Evolutionary conservation across 2,113 vertebrate species (phyloP).

Genomic region (Mandrillus leucophaeus): DNA sequence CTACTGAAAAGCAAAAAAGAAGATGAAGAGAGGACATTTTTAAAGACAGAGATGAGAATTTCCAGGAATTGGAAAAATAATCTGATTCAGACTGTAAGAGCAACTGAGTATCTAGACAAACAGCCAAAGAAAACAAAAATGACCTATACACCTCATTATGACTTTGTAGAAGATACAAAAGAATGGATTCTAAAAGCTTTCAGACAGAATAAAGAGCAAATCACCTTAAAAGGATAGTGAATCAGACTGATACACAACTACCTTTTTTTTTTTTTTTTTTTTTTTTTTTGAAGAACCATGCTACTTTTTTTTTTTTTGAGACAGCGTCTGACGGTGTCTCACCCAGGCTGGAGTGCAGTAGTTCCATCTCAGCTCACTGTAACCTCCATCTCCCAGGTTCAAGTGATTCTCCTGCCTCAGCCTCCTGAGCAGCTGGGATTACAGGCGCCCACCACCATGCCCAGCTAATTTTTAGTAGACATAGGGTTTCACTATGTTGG

Average conservation of each 20-base stretch:
- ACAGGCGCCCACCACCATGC: too few relatives aligned
- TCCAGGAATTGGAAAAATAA: not conserved
- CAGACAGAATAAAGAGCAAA: not conserved
- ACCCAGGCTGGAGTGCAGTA: too few relatives aligned
- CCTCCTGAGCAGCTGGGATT: too few relatives aligned
- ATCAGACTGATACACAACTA: not conserved
- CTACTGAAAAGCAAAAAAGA: not conserved
- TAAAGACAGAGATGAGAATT: not conserved
- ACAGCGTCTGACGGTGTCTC: too few relatives aligned
- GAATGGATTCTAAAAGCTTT: not conserved
- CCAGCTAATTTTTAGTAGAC: too few relatives aligned
- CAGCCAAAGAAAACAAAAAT: constrained; percentile 6
- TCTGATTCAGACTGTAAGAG: not conserved
- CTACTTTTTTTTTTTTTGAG: too few relatives aligned
- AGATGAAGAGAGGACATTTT: not conserved
- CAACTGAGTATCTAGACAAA: not conserved
- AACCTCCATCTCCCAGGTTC: too few relatives aligned
- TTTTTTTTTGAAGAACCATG: too few relatives aligned
- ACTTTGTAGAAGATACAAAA: not conserved
- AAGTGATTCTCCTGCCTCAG: too few relatives aligned
- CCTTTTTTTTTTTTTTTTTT: too few relatives aligned
- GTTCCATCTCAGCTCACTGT: too few relatives aligned
- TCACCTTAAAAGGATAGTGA: not conserved
- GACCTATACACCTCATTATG: not conserved
- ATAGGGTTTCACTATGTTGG: too few relatives aligned